Conservation (phyloP, 37 sponge, comb jelly and placozoan species). For the Bolinopsis microptera region DNA sequence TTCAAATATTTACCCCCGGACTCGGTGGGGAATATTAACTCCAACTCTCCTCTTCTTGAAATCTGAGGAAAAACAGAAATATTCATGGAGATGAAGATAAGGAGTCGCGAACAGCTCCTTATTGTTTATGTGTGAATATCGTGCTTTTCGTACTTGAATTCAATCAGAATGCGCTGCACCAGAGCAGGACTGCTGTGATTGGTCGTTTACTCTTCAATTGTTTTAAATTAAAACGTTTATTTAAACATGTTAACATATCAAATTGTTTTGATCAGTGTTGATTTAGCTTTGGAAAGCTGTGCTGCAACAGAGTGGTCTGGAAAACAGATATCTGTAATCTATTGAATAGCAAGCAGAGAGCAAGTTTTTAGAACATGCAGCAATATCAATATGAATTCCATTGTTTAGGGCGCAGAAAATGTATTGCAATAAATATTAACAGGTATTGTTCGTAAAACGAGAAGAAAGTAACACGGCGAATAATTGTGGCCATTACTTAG, state of each 20-base stretch:
- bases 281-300: not conserved
- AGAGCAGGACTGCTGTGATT: not conserved
- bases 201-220: not conserved
- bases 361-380: too few relatives aligned
- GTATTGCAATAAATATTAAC: too few relatives aligned
- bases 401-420: too few relatives aligned
- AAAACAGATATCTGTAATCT: not conserved
- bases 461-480: too few relatives aligned
- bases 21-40: conserved; percentile 24
- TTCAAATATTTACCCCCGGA: not conserved
- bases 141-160: not conserved
- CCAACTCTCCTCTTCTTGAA: conserved; percentile 14
- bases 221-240: not conserved
- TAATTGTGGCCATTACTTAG: too few relatives aligned
- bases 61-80: not conserved
- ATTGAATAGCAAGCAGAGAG: not conserved
- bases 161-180: not conserved
- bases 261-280: too few relatives aligned
- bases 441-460: too few relatives aligned
- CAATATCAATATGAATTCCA: too few relatives aligned
- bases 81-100: not conserved
- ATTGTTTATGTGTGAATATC: not conserved
- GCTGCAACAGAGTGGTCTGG: not conserved
- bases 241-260: too few relatives aligned
- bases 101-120: not conserved